Percentiles rank a stretch among this genome's conserved stretches.
Conservation (phyloP, 2,888 invertebrate species). For the Salticus scenicus region DNA sequence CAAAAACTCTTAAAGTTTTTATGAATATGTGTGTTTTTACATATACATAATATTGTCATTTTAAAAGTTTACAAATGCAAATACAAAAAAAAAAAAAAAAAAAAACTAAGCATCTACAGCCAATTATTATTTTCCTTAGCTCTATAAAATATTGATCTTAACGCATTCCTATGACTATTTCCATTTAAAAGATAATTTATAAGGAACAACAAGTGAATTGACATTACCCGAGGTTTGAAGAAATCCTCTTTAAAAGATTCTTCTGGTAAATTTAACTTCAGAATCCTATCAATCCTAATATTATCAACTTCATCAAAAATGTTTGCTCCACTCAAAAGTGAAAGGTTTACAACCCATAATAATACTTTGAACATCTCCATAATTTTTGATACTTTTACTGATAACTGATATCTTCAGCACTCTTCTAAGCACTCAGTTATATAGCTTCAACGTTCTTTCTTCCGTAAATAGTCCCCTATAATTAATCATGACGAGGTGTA, state of each 20-base stretch:
- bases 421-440: not conserved
- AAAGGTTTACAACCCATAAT: not conserved
- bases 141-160: no score
- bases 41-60: no score
- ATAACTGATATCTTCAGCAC: not conserved
- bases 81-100: no score
- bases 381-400: not conserved
- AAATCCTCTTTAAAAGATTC: constrained; percentile 38
- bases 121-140: no score
- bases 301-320: not conserved
- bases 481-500: constrained; percentile 44
- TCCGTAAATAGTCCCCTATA: constrained; percentile 50
- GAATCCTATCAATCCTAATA: constrained; percentile 11
- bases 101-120: no score
- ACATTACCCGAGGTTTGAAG: constrained; percentile 19
- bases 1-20: no score
- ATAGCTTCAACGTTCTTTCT: not conserved
- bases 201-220: no score
- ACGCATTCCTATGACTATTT: no score
- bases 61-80: no score
- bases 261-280: constrained; percentile 32
- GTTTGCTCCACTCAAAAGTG: no score
- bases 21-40: no score
- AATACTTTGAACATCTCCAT: not conserved
- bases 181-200: no score